These are phyloP conservation scores for Acrocephalus kingi DNA, from an alignment of 2,113 vertebrate genomes.

Conservation along the genomic window DNA sequence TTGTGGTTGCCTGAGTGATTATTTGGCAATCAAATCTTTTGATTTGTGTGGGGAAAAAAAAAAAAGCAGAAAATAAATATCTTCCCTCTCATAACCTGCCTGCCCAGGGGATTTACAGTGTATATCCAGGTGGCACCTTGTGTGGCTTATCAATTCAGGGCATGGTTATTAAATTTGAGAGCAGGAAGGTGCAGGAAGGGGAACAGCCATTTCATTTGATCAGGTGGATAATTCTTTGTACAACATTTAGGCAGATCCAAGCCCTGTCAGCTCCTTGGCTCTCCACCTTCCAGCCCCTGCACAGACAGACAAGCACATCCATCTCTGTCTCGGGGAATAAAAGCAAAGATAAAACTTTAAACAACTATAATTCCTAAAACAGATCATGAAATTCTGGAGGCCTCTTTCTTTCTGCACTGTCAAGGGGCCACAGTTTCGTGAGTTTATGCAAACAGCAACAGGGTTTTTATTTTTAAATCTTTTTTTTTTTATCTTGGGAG, in stretches of 20 bases:
- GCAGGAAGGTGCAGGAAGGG: constrained; percentile 20
- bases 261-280: background rate
- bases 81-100: background rate
- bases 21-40: constrained; percentile 8
- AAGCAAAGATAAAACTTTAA: constrained; percentile 47
- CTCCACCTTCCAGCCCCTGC: background rate
- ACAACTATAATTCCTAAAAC: constrained; percentile 15
- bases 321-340: constrained; percentile 20
- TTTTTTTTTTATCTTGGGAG: background rate
- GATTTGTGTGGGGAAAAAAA: background rate
- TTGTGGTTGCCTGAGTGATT: background rate
- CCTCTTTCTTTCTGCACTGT: background rate
- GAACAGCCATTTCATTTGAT: background rate
- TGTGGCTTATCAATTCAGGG: constrained; percentile 1
- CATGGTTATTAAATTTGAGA: constrained; percentile 19
- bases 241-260: constrained; percentile 16
- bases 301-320: constrained; percentile 32
- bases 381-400: background rate
- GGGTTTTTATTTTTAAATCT: background rate
- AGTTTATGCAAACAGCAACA: background rate
- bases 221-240: constrained; percentile 7
- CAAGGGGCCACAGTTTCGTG: background rate
- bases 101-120: background rate
- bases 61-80: background rate
- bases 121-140: background rate